phyloP scores from a whole-genome alignment of 2,113 vertebrate species.

The Perognathus longimembris region DNA sequence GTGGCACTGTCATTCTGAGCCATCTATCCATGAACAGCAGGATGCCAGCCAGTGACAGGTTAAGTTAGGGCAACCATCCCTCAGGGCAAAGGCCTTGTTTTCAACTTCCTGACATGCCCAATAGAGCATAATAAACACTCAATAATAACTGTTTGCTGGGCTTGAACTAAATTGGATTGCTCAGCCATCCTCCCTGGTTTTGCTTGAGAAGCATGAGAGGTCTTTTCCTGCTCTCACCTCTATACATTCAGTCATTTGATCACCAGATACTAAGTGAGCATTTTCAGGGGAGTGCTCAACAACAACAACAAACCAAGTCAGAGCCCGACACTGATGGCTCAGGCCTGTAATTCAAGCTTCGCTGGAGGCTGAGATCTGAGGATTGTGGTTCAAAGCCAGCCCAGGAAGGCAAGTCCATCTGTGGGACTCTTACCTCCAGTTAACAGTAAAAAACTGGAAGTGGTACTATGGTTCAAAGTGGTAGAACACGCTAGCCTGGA shows the following conservation, averaged over 20 bases:
- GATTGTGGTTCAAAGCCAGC: too few species aligned
- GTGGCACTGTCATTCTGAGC: background rate
- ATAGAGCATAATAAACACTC: slow-evolving; percentile 65
- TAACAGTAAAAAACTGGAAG: too few species aligned
- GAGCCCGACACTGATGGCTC: too few species aligned
- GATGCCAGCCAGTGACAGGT: slow-evolving; percentile 13
- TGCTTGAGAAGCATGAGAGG: slow-evolving; percentile 34
- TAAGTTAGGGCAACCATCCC: slow-evolving; percentile 40
- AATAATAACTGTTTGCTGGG: slow-evolving; percentile 45
- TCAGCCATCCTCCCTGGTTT: slow-evolving; percentile 23
- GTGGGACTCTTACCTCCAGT: too few species aligned
- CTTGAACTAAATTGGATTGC: slow-evolving; percentile 37
- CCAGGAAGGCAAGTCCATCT: too few species aligned
- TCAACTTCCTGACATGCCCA: slow-evolving; percentile 52
- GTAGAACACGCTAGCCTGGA: too few species aligned
- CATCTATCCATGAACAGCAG: slow-evolving; percentile 34
- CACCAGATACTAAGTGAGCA: background rate
- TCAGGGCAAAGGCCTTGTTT: slow-evolving; percentile 39
- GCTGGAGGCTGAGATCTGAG: too few species aligned
- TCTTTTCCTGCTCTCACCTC: background rate
- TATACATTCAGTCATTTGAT: background rate
- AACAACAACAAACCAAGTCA: background rate
- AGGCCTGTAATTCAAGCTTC: too few species aligned
- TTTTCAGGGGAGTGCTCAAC: background rate
- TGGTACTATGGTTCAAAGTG: too few species aligned